Conservation (phyloP, 2,113 vertebrate genomes). For the Salvelinus fontinalis region DNA sequence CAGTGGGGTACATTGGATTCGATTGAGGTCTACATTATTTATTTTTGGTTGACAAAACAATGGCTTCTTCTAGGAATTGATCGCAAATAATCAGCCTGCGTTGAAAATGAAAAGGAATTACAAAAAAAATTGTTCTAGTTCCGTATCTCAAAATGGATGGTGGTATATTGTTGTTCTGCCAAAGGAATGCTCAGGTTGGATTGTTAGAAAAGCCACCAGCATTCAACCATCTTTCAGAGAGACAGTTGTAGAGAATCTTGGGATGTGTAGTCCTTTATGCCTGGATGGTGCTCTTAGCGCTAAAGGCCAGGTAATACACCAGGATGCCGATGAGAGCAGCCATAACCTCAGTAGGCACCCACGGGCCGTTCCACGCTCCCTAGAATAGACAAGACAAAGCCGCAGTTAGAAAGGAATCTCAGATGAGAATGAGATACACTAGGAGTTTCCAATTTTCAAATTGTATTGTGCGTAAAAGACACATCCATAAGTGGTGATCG, state of each 20-base stretch:
- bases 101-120: no score
- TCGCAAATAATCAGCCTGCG: no score
- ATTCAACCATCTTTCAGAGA: constrained; percentile 54
- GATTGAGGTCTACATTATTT: no score
- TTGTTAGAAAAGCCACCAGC: constrained; percentile 25
- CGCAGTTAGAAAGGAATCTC: background rate
- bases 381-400: constrained; percentile 35
- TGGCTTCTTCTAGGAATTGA: no score
- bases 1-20: no score
- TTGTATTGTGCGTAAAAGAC: no score
- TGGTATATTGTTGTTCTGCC: no score
- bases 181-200: constrained; percentile 16
- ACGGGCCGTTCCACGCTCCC: constrained; percentile 89
- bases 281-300: constrained; percentile 85
- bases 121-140: no score
- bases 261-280: constrained; percentile 51
- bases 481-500: no score
- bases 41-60: background rate
- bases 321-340: constrained; percentile 82
- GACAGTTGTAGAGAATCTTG: constrained; percentile 15
- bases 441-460: no score
- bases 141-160: no score
- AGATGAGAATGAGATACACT: background rate
- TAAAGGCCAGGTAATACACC: constrained; percentile 87
- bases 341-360: constrained; percentile 90